Conservation (phyloP, 2,888 invertebrate species). For the Lomographa bimaculata region DNA sequence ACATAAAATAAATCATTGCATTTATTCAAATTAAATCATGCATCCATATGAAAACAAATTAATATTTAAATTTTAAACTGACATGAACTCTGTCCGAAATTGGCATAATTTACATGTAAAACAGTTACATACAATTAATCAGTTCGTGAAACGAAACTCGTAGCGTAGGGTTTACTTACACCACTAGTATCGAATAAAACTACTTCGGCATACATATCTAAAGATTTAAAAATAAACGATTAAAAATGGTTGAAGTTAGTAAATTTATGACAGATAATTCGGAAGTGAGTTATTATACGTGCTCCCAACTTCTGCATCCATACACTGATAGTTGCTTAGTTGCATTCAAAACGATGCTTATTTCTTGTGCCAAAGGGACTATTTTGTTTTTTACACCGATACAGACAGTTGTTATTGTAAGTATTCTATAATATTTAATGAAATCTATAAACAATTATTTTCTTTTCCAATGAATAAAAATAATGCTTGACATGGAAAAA, state of each 20-base stretch:
- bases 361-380: conserved; percentile 48
- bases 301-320: conserved; percentile 60
- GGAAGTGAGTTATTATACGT: conserved; percentile 40
- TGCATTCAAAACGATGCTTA: conserved; percentile 51
- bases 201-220: no score
- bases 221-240: no score
- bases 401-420: conserved; percentile 49
- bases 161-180: no score
- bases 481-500: no score
- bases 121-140: not conserved
- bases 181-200: no score
- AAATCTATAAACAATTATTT: no score
- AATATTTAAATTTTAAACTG: not conserved
- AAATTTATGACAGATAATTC: conserved; percentile 52
- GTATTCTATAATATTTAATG: no score
- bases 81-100: conserved; percentile 12
- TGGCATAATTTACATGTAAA: conserved; percentile 7
- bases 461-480: no score
- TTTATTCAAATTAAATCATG: no score
- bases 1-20: no score
- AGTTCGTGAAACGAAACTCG: no score
- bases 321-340: conserved; percentile 57
- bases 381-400: conserved; percentile 53
- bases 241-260: conserved; percentile 69
- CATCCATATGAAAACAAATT: no score